Evolutionary conservation across 2,797 vertebrate genomes (phyloP).

Genomic region (Oreochromis grahami): DNA sequence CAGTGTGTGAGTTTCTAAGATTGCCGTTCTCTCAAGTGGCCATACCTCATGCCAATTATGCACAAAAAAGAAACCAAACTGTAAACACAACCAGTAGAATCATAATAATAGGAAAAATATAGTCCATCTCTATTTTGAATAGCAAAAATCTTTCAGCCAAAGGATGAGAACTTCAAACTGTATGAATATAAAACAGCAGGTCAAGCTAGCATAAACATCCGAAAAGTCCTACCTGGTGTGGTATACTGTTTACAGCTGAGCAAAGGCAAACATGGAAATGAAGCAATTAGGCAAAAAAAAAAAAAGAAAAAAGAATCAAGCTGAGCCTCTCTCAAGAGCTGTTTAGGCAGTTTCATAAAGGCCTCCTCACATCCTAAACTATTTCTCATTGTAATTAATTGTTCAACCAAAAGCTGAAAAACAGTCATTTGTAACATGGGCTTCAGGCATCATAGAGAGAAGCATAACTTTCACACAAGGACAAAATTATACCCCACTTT

Average conservation of each 20-base stretch:
- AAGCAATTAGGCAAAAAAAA: neutral
- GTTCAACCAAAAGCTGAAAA: slow-evolving; percentile 23
- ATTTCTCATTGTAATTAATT: slow-evolving; percentile 30
- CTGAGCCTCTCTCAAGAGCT: neutral
- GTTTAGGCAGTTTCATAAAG: neutral
- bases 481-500: slow-evolving; percentile 54
- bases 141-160: slow-evolving; percentile 13
- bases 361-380: neutral
- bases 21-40: slow-evolving; percentile 51
- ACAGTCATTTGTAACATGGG: slow-evolving; percentile 8
- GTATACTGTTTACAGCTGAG: neutral
- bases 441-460: slow-evolving; percentile 40
- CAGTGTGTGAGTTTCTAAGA: slow-evolving; percentile 32
- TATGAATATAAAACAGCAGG: neutral
- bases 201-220: neutral
- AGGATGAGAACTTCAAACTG: neutral
- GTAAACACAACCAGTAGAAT: slow-evolving; percentile 60
- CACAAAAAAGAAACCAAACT: slow-evolving; percentile 10
- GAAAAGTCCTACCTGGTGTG: slow-evolving; percentile 8
- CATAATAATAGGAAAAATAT: slow-evolving; percentile 55
- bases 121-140: slow-evolving; percentile 11
- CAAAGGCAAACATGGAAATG: neutral
- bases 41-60: slow-evolving; percentile 48
- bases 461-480: slow-evolving; percentile 57
- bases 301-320: neutral